phyloP scores from a whole-genome alignment of 2,888 invertebrate species.

The Operophtera brumata region DNA sequence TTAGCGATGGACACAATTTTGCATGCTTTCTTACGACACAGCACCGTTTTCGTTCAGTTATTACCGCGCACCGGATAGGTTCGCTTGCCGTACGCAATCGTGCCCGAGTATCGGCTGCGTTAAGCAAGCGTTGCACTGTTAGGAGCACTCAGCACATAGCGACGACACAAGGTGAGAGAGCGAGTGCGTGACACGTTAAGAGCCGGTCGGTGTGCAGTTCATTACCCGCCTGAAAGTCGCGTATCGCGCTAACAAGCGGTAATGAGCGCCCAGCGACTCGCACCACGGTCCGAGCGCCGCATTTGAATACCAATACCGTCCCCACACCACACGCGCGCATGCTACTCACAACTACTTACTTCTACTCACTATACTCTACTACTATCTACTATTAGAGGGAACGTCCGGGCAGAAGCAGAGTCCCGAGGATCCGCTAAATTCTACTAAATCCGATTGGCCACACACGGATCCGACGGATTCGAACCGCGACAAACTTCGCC shows the following conservation, averaged over 20 bases:
- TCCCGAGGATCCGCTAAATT: conserved; percentile 73
- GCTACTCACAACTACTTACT: conserved; percentile 78
- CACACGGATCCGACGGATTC: conserved; percentile 66
- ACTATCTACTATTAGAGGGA: conserved; percentile 74
- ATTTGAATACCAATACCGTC: conserved; percentile 87
- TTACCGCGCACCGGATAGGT: conserved; percentile 79
- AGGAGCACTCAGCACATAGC: conserved; percentile 79
- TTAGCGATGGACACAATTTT: conserved; percentile 80
- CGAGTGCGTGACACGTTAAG: conserved; percentile 68
- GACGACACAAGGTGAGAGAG: conserved; percentile 80
- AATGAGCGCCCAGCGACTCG: conserved; percentile 50
- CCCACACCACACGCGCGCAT: conserved; percentile 80
- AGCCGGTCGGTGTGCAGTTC: conserved; percentile 17
- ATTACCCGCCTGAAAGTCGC: conserved; percentile 9
- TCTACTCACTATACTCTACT: conserved; percentile 77
- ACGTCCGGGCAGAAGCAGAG: conserved; percentile 66
- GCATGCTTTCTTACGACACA: conserved; percentile 80
- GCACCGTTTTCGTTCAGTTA: conserved; percentile 77
- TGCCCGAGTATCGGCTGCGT: conserved; percentile 44
- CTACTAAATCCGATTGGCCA: conserved; percentile 46
- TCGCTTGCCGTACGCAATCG: conserved; percentile 56
- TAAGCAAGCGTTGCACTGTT: conserved; percentile 66
- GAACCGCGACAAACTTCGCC: conserved; percentile 67
- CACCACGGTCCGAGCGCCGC: conserved; percentile 80
- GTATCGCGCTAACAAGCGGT: conserved; percentile 1